Evolutionary conservation across 2,888 invertebrate genomes (phyloP).

Genomic region (Tetropium fuscum): DNA sequence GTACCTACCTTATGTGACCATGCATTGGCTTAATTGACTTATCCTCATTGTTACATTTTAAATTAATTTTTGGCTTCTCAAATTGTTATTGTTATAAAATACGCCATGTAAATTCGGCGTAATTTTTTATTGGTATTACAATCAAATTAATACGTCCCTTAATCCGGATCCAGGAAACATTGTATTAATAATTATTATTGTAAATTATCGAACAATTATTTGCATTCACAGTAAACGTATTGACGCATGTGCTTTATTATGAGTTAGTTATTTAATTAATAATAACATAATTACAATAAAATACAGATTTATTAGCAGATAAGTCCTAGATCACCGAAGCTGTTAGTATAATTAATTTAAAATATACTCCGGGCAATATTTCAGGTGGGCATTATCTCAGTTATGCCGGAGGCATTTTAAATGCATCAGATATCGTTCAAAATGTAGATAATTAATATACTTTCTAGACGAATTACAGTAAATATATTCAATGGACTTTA

Average conservation of each 20-base stretch:
- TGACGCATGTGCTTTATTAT: constrained; percentile 11
- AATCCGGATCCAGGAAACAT: constrained; percentile 24
- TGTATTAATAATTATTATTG: neutral
- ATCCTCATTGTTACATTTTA: too few species aligned
- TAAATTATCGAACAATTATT: constrained; percentile 9
- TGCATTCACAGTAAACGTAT: constrained; percentile 3
- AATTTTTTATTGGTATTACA: neutral
- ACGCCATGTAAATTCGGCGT: too few species aligned
- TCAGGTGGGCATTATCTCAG: constrained; percentile 11
- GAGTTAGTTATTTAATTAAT: constrained; percentile 18
- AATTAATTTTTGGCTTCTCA: too few species aligned
- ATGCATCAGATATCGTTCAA: too few species aligned
- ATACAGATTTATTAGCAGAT: constrained; percentile 11
- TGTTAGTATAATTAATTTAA: neutral
- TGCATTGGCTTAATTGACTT: too few species aligned
- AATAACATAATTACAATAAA: neutral
- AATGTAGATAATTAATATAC: too few species aligned
- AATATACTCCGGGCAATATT: constrained; percentile 4
- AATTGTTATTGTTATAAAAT: too few species aligned
- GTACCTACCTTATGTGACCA: too few species aligned
- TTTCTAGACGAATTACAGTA: too few species aligned
- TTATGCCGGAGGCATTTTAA: too few species aligned
- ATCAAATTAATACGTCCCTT: constrained; percentile 8
- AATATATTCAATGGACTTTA: too few species aligned
- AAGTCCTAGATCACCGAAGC: neutral